phyloP scores from a whole-genome alignment of 2,113 vertebrate genomes.

The Kryptolebias marmoratus region DNA sequence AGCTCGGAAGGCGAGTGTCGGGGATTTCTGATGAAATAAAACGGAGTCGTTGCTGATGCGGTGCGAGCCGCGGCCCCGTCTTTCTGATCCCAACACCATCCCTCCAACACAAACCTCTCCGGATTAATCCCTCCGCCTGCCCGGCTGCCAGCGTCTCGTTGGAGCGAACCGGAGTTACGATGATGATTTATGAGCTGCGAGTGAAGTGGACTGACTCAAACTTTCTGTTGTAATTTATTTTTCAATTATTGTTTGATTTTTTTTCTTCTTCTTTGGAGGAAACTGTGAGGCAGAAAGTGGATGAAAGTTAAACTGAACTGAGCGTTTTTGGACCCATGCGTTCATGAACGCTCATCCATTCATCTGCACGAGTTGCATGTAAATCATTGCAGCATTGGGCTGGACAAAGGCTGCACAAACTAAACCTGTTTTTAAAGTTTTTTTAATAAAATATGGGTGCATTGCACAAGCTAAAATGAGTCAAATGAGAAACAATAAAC shows the following conservation, averaged over 20 bases:
- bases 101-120: constrained; percentile 8
- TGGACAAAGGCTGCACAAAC: too few species aligned
- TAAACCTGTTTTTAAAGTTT: too few species aligned
- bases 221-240: constrained; percentile 58
- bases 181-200: constrained; percentile 65
- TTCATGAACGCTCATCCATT: not conserved
- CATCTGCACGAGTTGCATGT: too few species aligned
- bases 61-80: constrained; percentile 22
- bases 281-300: not conserved
- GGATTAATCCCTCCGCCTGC: constrained; percentile 45
- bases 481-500: too few species aligned
- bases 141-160: constrained; percentile 50
- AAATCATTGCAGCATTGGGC: too few species aligned
- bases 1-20: constrained; percentile 24
- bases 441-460: too few species aligned
- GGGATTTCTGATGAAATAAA: constrained; percentile 50
- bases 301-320: not conserved
- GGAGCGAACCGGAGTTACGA: constrained; percentile 34
- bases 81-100: constrained; percentile 11
- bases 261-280: not conserved
- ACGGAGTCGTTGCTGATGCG: constrained; percentile 35
- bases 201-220: constrained; percentile 56
- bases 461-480: too few species aligned
- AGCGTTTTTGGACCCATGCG: not conserved
- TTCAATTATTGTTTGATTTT: constrained; percentile 33